Percentiles rank a stretch among this genome's conserved stretches.
Conservation (phyloP, 2,113 vertebrate species). For the Raphicerus campestris region DNA sequence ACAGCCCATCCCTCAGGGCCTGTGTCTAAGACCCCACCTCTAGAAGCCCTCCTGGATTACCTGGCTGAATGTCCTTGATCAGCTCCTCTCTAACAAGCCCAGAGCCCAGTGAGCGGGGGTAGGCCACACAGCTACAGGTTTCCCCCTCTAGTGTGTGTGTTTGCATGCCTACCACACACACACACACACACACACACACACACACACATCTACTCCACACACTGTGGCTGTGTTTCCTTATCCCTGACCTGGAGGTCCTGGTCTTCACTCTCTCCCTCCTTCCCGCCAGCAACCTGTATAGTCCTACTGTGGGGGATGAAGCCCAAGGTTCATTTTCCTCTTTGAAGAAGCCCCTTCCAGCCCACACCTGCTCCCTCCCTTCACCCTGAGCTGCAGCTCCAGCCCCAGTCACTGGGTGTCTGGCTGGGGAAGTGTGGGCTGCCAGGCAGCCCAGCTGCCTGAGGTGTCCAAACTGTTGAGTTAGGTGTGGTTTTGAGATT, state of each 20-base stretch:
- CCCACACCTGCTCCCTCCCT: not conserved
- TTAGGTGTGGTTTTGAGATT: conserved; percentile 59
- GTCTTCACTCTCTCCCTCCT: not conserved
- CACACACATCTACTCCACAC: not conserved
- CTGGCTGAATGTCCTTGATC: not conserved
- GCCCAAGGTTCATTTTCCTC: not conserved
- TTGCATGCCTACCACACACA: not conserved
- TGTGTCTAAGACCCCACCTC: not conserved
- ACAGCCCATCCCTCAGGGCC: not conserved
- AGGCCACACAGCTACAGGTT: not conserved
- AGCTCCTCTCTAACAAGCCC: not conserved
- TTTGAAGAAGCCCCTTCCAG: not conserved
- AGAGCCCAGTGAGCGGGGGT: not conserved
- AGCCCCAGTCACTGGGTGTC: not conserved
- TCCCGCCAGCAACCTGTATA: not conserved
- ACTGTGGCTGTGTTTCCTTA: not conserved
- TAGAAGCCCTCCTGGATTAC: not conserved
- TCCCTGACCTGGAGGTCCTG: not conserved
- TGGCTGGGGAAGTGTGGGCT: not conserved
- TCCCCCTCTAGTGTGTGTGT: not conserved
- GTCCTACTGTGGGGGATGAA: not conserved
- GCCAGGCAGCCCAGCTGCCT: not conserved
- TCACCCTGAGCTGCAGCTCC: not conserved
- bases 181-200: not conserved
- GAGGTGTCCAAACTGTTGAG: conserved; percentile 41